Evolutionary conservation across 2,888 invertebrate genomes (phyloP), one percentile per base, ranked within the genome.

Genomic region (Digitonthophagus gazella): DNA sequence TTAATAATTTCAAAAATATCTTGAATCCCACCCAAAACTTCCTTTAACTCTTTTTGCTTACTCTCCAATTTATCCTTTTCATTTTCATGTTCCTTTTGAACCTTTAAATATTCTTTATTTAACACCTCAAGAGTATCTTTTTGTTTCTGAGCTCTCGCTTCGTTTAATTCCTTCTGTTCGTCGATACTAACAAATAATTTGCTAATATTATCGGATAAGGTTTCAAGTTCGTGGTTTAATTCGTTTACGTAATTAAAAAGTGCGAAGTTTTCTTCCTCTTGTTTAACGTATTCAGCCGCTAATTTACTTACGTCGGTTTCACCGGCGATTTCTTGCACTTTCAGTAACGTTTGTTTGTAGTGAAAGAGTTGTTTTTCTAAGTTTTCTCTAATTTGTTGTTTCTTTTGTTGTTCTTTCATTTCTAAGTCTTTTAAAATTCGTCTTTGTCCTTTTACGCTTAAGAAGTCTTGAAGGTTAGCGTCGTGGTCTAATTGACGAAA

Each of bases 211-310:
- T 91, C 90, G 73, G 90, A 90, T 1, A 93, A 80, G 55, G 87
- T 85, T 80, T 94, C 93, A 67, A 94, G 85, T 81, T 95, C 93
- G 57, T 90, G 91, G 80, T 96, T 95, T 69, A 96, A 85, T 79
- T 95, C 95, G 79, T 95, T 96, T 54, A 96, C 93, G 79, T 94
- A 96, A 82, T 91, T 95, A 80, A 96, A 97, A 0, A 95, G 86
- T 0, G 96, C 94, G 80, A 96, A 96, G 84, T 96, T 97, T 80
- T 93, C 93, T 75, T 95, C 94, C 78, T 96, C 96, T 71, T 93
- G 90, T 28, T 91, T 88, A n/a, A 91, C 87, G 81, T 93, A 96
- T 79, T 92, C 89, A 2, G 86, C 86, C 4, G 91, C 89, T 58
- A 95, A 81, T 16, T 88, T 88, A 72, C 89, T 88, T n/a, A 91